Conservation (phyloP, 2,888 invertebrate species). For the Apoderus coryli region DNA sequence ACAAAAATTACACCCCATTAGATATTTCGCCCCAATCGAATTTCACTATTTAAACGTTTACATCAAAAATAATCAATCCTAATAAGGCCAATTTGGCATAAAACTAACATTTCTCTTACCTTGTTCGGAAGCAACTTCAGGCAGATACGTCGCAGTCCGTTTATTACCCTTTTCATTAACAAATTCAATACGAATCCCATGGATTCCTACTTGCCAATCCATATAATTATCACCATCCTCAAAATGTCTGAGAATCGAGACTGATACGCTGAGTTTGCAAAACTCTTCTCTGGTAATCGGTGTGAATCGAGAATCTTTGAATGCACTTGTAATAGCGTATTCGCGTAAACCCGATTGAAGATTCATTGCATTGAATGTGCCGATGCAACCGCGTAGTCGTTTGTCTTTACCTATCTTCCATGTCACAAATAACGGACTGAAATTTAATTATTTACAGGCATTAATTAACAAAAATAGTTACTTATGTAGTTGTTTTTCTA, state of each 20-base stretch:
- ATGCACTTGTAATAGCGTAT: conserved; percentile 94
- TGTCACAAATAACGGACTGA: conserved; percentile 93
- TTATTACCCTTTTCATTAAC: conserved; percentile 84
- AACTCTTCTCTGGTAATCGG: conserved; percentile 92
- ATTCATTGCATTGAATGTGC: conserved; percentile 95
- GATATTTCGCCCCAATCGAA: too few relatives aligned
- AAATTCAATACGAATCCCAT: conserved; percentile 98
- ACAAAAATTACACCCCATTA: too few relatives aligned
- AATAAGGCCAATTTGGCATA: too few relatives aligned
- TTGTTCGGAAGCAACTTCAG: conserved; percentile 96
- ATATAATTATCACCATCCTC: conserved; percentile 90
- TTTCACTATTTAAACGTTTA: too few relatives aligned
- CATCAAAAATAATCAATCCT: too few relatives aligned
- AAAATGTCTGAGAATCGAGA: conserved; percentile 91
- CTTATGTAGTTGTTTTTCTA: too few relatives aligned
- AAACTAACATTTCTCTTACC: too few relatives aligned
- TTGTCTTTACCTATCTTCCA: conserved; percentile 97
- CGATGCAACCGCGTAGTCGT: conserved; percentile 93
- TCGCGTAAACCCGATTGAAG: conserved; percentile 88
- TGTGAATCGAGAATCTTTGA: conserved; percentile 93
- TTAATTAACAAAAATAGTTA: conserved; percentile 18
- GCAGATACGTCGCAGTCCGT: conserved; percentile 95
- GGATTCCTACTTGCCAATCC: conserved; percentile 95
- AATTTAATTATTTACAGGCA: too few relatives aligned
- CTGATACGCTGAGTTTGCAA: conserved; percentile 81